Percentiles rank a stretch among this genome's conserved stretches.
Evolutionary conservation across 2,797 vertebrate species (phyloP).

Genomic region (Ficedula albicollis): DNA sequence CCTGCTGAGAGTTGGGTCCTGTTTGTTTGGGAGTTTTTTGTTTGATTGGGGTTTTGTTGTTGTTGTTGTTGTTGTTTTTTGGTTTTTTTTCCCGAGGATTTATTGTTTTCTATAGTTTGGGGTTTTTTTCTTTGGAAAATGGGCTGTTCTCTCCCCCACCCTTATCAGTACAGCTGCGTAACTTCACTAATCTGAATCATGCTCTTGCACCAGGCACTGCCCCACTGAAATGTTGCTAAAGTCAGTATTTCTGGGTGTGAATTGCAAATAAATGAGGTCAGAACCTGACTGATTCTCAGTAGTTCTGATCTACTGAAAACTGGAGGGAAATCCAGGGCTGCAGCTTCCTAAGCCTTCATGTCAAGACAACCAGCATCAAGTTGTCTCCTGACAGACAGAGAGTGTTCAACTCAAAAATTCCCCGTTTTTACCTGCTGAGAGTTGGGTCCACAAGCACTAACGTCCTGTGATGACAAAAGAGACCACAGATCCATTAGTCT

Average conservation of each 20-base stretch:
- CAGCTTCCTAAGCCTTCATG: neutral
- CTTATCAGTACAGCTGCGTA: neutral
- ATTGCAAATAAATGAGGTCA: neutral
- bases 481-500: neutral
- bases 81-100: neutral
- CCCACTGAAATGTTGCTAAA: neutral
- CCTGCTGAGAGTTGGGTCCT: neutral
- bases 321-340: neutral
- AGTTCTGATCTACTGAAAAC: neutral
- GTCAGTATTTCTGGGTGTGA: neutral
- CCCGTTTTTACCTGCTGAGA: neutral
- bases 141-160: neutral
- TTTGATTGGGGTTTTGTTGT: too few species aligned
- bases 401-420: neutral
- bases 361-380: neutral
- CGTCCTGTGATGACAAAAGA: neutral
- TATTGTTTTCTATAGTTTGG: neutral
- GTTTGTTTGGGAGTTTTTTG: too few species aligned
- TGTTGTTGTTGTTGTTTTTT: too few species aligned
- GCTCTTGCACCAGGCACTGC: neutral
- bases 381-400: neutral
- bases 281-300: neutral
- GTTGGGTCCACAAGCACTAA: neutral
- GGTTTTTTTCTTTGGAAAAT: neutral
- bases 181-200: neutral